Evolutionary conservation across 2,113 vertebrate genomes (phyloP).

Genomic region (Gobio gobio): DNA sequence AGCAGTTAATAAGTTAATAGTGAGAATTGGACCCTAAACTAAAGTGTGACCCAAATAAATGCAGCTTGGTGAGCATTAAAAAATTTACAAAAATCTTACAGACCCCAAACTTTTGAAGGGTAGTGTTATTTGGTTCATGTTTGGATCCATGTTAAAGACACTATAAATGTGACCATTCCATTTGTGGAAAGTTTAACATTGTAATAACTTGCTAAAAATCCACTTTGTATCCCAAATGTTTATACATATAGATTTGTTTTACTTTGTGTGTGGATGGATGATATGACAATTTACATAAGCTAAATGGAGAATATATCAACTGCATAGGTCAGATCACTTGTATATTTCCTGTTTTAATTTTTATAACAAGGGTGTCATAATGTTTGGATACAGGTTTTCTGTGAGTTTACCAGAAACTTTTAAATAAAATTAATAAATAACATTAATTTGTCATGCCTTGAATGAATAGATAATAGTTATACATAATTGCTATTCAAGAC

Average conservation of each 20-base stretch:
- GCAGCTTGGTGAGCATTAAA: neutral
- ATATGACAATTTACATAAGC: neutral
- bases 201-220: neutral
- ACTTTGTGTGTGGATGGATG: neutral
- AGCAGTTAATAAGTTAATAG: too few relatives aligned
- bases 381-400: neutral
- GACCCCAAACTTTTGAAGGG: neutral
- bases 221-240: neutral
- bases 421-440: slow-evolving; percentile 30
- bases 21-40: too few relatives aligned
- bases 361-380: slow-evolving; percentile 2
- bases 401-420: neutral
- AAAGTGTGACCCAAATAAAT: neutral
- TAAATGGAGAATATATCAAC: neutral
- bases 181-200: neutral
- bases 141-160: neutral
- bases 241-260: neutral
- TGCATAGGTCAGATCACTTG: neutral
- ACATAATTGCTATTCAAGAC: neutral
- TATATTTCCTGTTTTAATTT: neutral
- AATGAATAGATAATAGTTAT: neutral
- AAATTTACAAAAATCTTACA: neutral
- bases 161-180: too few relatives aligned
- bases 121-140: neutral
- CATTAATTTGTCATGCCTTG: neutral